Evolutionary conservation across 2,797 vertebrate genomes (phyloP).

Genomic region (Enteromius unitaeniatus): DNA sequence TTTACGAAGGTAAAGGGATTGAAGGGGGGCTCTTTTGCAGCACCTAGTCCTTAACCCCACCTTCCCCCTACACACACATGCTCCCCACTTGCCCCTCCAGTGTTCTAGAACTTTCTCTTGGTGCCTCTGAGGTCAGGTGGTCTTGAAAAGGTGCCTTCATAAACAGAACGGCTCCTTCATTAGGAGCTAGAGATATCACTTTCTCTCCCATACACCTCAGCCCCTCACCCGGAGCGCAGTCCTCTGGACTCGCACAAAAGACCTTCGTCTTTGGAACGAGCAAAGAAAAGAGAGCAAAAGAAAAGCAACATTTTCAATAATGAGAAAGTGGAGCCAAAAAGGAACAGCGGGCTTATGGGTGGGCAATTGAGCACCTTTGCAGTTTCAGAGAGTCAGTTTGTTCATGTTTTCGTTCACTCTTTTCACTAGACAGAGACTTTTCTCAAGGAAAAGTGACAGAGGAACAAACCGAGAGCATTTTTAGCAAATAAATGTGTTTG

Average conservation of each 20-base stretch:
- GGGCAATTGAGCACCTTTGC: background rate
- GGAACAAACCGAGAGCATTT: constrained; percentile 24
- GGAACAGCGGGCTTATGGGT: constrained; percentile 38
- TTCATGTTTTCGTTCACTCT: background rate
- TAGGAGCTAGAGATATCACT: constrained; percentile 75
- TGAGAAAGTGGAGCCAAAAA: constrained; percentile 46
- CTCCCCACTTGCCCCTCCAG: constrained; percentile 59
- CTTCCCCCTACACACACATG: constrained; percentile 43
- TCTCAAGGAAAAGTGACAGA: constrained; percentile 30
- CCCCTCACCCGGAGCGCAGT: constrained; percentile 65
- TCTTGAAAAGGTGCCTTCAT: constrained; percentile 73
- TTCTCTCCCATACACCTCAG: constrained; percentile 67
- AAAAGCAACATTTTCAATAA: constrained; percentile 63
- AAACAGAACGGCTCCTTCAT: constrained; percentile 74
- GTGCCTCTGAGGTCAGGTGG: constrained; percentile 73
- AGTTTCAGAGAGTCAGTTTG: constrained; percentile 40
- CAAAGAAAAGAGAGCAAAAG: constrained; percentile 39
- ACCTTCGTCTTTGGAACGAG: constrained; percentile 47
- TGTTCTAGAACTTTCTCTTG: constrained; percentile 68
- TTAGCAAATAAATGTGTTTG: constrained; percentile 51
- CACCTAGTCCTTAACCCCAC: constrained; percentile 71
- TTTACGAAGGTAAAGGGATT: constrained; percentile 52
- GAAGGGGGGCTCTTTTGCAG: constrained; percentile 45
- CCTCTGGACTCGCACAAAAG: constrained; percentile 68
- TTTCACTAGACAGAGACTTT: constrained; percentile 33